A percentile compares a stretch with the other conserved stretches of the same genome.
Conservation (phyloP, 1,140 invertebrate genomes). For the Drosophila micromelanica region DNA sequence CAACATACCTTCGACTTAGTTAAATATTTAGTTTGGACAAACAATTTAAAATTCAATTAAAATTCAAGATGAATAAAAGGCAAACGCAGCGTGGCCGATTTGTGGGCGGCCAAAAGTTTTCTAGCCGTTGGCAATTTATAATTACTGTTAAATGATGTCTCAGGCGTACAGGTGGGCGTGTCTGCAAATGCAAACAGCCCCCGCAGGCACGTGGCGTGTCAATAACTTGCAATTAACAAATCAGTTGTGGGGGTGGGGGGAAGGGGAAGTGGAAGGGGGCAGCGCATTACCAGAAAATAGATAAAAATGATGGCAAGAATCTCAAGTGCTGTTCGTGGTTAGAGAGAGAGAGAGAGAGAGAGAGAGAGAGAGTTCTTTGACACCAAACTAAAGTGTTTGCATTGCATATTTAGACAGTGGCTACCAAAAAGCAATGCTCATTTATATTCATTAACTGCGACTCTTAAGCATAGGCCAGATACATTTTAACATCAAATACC, state of each 20-base stretch:
- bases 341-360: too few species aligned
- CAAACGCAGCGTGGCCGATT: not conserved
- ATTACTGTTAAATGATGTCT: constrained; percentile 35
- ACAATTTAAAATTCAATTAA: constrained; percentile 70
- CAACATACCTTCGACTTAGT: not conserved
- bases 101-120: not conserved
- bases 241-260: constrained; percentile 1
- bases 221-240: constrained; percentile 71
- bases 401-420: constrained; percentile 17
- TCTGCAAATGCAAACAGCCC: constrained; percentile 17
- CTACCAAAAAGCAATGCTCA: constrained; percentile 34
- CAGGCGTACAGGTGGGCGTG: constrained; percentile 41
- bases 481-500: not conserved
- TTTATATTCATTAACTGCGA: constrained; percentile 37
- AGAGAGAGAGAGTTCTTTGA: constrained; percentile 60
- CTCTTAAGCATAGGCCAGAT: not conserved
- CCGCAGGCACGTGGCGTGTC: constrained; percentile 51
- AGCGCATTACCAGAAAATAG: constrained; percentile 38
- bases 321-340: constrained; percentile 40
- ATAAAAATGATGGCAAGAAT: constrained; percentile 64
- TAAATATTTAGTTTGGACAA: constrained; percentile 47
- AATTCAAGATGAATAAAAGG: not conserved
- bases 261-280: not conserved
- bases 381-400: constrained; percentile 12
- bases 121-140: constrained; percentile 53